Percentiles rank a stretch among this genome's conserved stretches.
phyloP scores from a whole-genome alignment of 2,797 vertebrate genomes.

The Arnoldichthys spilopterus region DNA sequence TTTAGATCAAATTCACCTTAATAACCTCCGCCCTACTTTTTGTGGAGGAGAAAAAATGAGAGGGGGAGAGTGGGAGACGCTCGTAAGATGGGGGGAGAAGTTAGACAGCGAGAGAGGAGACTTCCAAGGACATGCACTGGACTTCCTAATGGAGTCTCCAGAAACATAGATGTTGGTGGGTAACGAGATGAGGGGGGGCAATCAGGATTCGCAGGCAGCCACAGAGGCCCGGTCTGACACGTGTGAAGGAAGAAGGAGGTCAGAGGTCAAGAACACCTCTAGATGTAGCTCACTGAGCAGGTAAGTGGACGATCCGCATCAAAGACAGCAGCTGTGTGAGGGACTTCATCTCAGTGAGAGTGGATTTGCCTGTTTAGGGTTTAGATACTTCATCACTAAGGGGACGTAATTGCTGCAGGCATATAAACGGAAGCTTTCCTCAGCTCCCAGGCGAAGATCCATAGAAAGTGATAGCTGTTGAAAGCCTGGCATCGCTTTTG shows the following conservation, averaged over 20 bases:
- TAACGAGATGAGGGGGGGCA: constrained; percentile 59
- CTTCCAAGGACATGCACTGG: constrained; percentile 78
- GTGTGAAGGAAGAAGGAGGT: constrained; percentile 40
- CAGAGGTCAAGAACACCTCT: constrained; percentile 56
- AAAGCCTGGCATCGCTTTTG: too few species aligned
- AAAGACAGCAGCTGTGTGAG: background rate
- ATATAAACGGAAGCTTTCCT: background rate
- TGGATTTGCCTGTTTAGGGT: background rate
- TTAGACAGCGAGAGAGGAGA: constrained; percentile 72
- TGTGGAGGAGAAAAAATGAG: constrained; percentile 58
- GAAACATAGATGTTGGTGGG: constrained; percentile 61
- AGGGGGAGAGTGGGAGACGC: constrained; percentile 60
- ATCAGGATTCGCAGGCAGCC: constrained; percentile 66
- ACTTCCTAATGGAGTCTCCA: constrained; percentile 78
- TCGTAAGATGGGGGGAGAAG: constrained; percentile 62
- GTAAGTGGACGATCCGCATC: constrained; percentile 28
- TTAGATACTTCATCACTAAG: background rate
- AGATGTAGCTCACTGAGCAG: constrained; percentile 54
- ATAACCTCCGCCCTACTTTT: constrained; percentile 80
- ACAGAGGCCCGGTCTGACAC: constrained; percentile 54
- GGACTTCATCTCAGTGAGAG: background rate
- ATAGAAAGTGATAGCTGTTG: background rate
- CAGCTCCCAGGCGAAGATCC: background rate
- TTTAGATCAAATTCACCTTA: constrained; percentile 81
- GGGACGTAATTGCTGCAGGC: background rate